Conservation (phyloP, 2,113 vertebrate genomes). For the Conger conger region DNA sequence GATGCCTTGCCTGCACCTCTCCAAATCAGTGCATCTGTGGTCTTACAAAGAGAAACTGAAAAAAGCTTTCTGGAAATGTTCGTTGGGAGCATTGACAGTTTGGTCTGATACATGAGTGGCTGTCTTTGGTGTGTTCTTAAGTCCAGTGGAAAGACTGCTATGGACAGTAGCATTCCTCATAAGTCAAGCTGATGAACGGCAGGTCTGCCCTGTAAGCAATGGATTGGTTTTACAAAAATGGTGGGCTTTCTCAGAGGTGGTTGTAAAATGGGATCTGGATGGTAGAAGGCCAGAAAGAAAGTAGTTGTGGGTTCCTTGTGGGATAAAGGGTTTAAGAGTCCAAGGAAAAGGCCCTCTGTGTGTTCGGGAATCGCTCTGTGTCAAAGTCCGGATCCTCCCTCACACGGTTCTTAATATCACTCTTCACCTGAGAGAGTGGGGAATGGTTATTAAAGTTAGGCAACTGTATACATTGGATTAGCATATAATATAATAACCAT, state of each 20-base stretch:
- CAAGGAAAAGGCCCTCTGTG: conserved; percentile 78
- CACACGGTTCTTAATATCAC: conserved; percentile 82
- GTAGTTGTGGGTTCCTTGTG: background rate
- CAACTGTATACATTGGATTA: background rate
- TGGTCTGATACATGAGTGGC: background rate
- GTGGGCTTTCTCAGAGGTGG: background rate
- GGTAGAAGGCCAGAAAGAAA: background rate
- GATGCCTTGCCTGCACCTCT: background rate
- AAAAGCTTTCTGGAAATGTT: background rate
- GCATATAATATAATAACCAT: too few relatives aligned
- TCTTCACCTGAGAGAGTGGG: conserved; percentile 69
- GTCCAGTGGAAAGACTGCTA: background rate
- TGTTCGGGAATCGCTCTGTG: conserved; percentile 81
- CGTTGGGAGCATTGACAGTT: background rate
- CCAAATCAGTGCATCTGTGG: background rate
- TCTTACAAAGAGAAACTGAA: background rate
- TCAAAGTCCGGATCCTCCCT: conserved; percentile 81
- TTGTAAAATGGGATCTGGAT: background rate
- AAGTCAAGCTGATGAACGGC: background rate
- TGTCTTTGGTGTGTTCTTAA: background rate
- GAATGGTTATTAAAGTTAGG: background rate
- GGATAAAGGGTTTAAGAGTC: conserved; percentile 66
- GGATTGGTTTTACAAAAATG: background rate
- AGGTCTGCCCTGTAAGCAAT: background rate
- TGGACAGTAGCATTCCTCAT: background rate